Evolutionary conservation across 2,888 invertebrate genomes (phyloP).

Genomic region (Tetramorium bicarinatum): DNA sequence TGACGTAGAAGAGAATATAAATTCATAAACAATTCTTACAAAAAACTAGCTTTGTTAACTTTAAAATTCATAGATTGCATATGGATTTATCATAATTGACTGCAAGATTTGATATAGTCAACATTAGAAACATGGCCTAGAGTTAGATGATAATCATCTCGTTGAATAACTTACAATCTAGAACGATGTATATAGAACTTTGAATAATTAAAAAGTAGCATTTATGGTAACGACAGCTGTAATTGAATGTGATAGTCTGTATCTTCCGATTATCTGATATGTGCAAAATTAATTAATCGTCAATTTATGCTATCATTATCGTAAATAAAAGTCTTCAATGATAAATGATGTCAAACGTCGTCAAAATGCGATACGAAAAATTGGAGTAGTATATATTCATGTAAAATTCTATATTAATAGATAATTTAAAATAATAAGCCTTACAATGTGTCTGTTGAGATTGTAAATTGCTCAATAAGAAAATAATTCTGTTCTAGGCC

Average conservation of each 20-base stretch:
- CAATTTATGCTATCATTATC: constrained; percentile 39
- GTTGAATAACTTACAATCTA: background rate
- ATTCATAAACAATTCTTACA: constrained; percentile 9
- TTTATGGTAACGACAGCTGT: background rate
- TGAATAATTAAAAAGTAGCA: constrained; percentile 40
- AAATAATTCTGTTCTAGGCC: background rate
- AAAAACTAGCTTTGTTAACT: background rate
- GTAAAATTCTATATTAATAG: background rate
- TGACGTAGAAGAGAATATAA: background rate
- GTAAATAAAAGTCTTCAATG: background rate
- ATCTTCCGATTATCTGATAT: constrained; percentile 9
- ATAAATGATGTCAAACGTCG: constrained; percentile 21
- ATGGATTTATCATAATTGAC: constrained; percentile 10
- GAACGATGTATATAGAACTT: constrained; percentile 13
- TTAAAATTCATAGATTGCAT: background rate
- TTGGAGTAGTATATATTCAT: background rate
- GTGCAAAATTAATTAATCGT: constrained; percentile 31
- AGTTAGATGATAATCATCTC: constrained; percentile 1
- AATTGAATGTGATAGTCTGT: constrained; percentile 8
- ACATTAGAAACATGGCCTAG: background rate
- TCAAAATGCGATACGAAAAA: background rate
- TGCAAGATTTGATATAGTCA: background rate
- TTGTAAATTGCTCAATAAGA: background rate
- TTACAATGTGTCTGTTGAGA: background rate
- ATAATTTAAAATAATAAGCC: background rate